Base-by-base conservation (phyloP, 1,140 invertebrate genomes). In the Armadillidium nasatum region DNA sequence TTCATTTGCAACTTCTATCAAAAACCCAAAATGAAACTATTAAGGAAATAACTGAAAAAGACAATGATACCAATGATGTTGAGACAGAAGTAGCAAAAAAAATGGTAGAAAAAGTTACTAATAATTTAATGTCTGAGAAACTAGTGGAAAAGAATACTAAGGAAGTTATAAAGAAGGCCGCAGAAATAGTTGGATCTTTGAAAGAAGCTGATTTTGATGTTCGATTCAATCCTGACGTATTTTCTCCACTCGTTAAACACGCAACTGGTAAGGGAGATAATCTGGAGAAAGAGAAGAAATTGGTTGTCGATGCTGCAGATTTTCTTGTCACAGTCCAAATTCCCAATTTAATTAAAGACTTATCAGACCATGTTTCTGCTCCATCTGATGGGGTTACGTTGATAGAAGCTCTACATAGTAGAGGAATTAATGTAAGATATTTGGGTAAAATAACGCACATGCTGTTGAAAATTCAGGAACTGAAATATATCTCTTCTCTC, bases 181-280 rank as follows among this genome's bases (percentile, higher is more conserved):
- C 95, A 15, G 85, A 89, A 11, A 91, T 93, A 60, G 95, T 98
- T 19, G 94, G 94, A 0, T 98, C 96, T 4, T 87, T 98, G 3
- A 95, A 94, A 83, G 93, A 95, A 76, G 92, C 89, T 54, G 95
- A 98, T 85, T 98, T 99, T 84, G 95, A 96, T 83, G 93, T 99
- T 75, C 89, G 95, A 71, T 99, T 99, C 85, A 99, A 99, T 87
- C 95, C 97, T 0, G 97, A 99, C 87, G 94, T 98, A 73, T 99
- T 93, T 87, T 98, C 96, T 7, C 92, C 93, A 0, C 94, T 94
- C 76, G 96, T 99, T 50, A 89, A 88, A 73, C 96, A 98, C 87
- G 88, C 90, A 19, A 89, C 93, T 82, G 85, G 88, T 23, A 86
- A 89, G 75, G 89, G 90, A 70, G 87, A 91, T 66, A 86, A 87